A percentile compares a stretch with the other conserved stretches of the same genome.
Evolutionary conservation across 2,888 invertebrate species (phyloP).

Genomic region (Fragum fragum): DNA sequence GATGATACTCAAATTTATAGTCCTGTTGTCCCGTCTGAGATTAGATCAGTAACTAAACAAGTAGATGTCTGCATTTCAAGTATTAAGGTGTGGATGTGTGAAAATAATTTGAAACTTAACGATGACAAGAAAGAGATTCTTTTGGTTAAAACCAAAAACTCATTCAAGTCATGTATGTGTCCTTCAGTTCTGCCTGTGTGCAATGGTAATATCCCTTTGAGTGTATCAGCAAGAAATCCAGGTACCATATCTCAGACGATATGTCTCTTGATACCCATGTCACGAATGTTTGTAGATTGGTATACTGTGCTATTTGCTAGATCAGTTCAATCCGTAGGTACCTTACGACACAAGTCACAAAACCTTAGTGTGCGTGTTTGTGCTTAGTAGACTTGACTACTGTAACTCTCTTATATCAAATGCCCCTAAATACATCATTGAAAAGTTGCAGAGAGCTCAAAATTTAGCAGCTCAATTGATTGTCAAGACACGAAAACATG

Average conservation of each 20-base stretch:
- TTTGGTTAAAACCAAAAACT: constrained; percentile 1
- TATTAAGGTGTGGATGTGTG: not conserved
- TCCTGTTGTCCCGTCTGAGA: not conserved
- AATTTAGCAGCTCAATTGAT: not conserved
- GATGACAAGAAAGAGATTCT: not conserved
- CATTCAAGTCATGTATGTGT: not conserved
- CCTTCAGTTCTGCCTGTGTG: not conserved
- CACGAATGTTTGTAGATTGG: too few species aligned
- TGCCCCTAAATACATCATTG: not conserved
- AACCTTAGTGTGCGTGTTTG: not conserved
- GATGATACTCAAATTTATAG: not conserved
- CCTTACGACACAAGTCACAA: not conserved
- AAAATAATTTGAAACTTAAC: not conserved
- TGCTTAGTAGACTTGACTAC: not conserved
- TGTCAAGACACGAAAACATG: not conserved
- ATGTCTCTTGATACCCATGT: too few species aligned
- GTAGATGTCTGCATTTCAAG: not conserved
- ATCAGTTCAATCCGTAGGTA: not conserved
- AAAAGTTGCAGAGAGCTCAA: not conserved
- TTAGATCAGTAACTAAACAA: constrained; percentile 5
- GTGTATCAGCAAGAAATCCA: too few species aligned
- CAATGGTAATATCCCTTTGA: not conserved
- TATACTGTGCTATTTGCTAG: not conserved
- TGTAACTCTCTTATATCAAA: not conserved
- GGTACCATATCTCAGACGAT: too few species aligned